Conservation (phyloP, 2,113 vertebrate genomes). For the Chionomys nivalis region DNA sequence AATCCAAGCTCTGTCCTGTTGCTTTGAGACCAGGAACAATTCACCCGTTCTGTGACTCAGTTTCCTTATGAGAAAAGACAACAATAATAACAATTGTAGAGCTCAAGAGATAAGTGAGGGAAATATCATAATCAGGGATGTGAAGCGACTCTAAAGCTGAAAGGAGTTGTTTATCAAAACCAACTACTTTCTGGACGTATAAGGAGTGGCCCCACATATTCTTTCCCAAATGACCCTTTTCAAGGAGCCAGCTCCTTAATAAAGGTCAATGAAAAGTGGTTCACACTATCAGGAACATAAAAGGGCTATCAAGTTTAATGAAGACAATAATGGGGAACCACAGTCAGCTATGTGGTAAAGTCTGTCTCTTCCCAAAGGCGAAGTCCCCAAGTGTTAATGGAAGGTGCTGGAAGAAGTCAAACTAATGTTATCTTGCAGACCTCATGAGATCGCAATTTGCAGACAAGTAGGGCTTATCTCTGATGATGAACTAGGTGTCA, state of each 20-base stretch:
- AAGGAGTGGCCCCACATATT: conserved; percentile 3
- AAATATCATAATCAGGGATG: neutral
- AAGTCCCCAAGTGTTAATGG: conserved; percentile 79
- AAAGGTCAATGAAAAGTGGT: conserved; percentile 64
- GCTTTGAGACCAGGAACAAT: neutral
- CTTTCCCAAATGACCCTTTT: conserved; percentile 59
- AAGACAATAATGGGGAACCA: conserved; percentile 77
- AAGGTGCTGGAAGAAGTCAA: conserved; percentile 81
- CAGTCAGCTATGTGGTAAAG: conserved; percentile 58
- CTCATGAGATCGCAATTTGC: conserved; percentile 83
- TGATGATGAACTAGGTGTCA: conserved; percentile 81
- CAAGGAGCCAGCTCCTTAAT: conserved; percentile 66
- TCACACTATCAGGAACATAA: conserved; percentile 62
- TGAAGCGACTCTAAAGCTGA: conserved; percentile 47
- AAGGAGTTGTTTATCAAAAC: conserved; percentile 63
- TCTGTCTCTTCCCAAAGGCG: conserved; percentile 68
- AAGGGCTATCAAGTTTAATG: conserved; percentile 82
- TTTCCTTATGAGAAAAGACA: neutral
- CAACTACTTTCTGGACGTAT: conserved; percentile 44
- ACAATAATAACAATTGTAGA: neutral
- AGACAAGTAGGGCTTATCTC: conserved; percentile 84
- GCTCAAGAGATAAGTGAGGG: neutral
- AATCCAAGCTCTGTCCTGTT: neutral
- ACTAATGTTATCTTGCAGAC: conserved; percentile 82
- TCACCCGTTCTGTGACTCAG: neutral